A percentile compares a stretch with the other conserved stretches of the same genome.
These are phyloP conservation scores for Xerus inauris DNA, from an alignment of 2,113 vertebrate genomes.

Conservation along the genomic window DNA sequence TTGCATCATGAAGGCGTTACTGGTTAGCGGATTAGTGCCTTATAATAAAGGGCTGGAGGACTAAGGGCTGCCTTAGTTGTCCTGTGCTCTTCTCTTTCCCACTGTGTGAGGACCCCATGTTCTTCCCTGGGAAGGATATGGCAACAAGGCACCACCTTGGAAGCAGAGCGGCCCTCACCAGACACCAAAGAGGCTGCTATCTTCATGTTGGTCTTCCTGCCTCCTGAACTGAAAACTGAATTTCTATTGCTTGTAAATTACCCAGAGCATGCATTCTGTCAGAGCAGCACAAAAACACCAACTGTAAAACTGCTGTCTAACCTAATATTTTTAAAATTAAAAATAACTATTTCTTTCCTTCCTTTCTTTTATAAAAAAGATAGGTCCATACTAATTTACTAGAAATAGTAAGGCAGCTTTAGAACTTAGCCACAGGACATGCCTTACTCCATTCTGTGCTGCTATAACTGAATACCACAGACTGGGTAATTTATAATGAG, in stretches of 20 bases:
- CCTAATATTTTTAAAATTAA: neutral
- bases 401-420: neutral
- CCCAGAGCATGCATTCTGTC: neutral
- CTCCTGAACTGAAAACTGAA: neutral
- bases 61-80: neutral
- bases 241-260: neutral
- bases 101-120: neutral
- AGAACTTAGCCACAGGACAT: neutral
- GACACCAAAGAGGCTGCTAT: neutral
- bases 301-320: neutral
- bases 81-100: neutral
- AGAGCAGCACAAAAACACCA: neutral
- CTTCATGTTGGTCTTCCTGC: neutral
- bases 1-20: neutral
- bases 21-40: neutral
- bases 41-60: neutral
- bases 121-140: neutral
- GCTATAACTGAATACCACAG: neutral
- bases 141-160: neutral
- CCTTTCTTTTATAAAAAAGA: neutral
- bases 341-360: neutral
- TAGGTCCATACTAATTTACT: neutral
- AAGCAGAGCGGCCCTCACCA: neutral
- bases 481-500: neutral
- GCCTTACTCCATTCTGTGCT: neutral